Percentiles rank a stretch among this genome's conserved stretches.
phyloP scores from a whole-genome alignment of 2,113 vertebrate species.

The Chaetops frenatus region DNA sequence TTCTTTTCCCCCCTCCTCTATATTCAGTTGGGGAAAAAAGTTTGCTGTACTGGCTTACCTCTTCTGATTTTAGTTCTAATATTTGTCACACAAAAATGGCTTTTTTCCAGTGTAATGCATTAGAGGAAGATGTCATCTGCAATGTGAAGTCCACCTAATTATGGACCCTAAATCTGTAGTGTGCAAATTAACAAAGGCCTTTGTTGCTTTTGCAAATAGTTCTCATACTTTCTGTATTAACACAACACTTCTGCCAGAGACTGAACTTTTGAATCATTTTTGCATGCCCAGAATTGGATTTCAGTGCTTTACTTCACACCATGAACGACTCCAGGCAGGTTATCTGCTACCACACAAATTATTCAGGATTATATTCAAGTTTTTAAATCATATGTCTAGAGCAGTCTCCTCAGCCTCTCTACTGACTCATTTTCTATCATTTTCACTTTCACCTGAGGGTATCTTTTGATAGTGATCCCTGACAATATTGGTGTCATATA shows the following conservation, averaged over 20 bases:
- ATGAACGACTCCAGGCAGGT: background rate
- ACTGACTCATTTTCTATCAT: background rate
- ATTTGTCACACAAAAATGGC: background rate
- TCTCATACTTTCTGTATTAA: background rate
- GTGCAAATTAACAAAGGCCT: background rate
- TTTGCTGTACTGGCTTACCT: background rate
- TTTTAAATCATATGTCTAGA: background rate
- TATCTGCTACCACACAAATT: background rate
- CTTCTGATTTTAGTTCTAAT: background rate
- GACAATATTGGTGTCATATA: background rate
- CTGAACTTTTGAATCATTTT: background rate
- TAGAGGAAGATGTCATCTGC: background rate
- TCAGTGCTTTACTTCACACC: background rate
- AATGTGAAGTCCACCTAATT: background rate
- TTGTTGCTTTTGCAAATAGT: background rate
- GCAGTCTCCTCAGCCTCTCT: background rate
- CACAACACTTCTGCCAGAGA: background rate
- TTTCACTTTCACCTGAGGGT: background rate
- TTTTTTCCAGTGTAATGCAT: background rate
- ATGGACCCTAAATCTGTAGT: background rate
- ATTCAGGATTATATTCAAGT: background rate
- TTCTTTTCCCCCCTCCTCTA: background rate
- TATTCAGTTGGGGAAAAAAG: accelerated
- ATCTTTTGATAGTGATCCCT: background rate
- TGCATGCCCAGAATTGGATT: background rate